Base-by-base conservation (phyloP, 2,113 vertebrate species). In the Beaufortia kweichowensis region DNA sequence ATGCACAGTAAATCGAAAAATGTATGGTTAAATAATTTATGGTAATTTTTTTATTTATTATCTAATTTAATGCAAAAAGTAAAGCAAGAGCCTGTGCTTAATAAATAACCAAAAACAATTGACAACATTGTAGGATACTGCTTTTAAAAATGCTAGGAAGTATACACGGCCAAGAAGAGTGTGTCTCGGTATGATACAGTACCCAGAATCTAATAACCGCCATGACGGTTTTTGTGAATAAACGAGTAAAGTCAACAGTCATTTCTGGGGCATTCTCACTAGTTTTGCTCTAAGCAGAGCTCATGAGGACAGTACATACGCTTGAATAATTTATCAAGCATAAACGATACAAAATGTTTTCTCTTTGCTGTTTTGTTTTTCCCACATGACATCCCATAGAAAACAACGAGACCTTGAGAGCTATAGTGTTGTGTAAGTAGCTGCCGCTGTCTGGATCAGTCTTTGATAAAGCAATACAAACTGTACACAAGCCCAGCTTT, bases 331-430 rank as follows among this genome's bases (percentile, higher is more conserved):
- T 33, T 35, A 69, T 11, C 48, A 55, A 55, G 67, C 67, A 11
- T 55, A 69, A 69, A 69, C 48, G 33, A 55, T 17, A 55, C 67
- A 55, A 69, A 69, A 50, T 69, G 48, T 55, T 69, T 69, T 35
- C n/a, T 69, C 55, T 55, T 55, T 14, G 46, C 46, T 31, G 65
- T 68, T 68, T 53, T 68, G 65, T 21, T 50, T 33, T 41, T 68
- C 28, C 65, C 46, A 68, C 65, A 48, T 68, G 65, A 68, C 65
- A 55, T 55, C 46, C 66, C 67, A 55, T 24, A n/a, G 35, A 77
- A 31, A 55, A 56, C 55, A 26, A 41, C 31, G 43, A 26, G 41
- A 21, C 53, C 63, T 59, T 59, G 53, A 60, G 53, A 46, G 50
- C 31, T 66, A 48, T 60, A 60, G 33, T 56, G n/a, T 24, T 66